Percentiles rank a stretch among this genome's conserved stretches.
phyloP scores from a whole-genome alignment of 2,888 invertebrate genomes.

The Syritta pipiens region DNA sequence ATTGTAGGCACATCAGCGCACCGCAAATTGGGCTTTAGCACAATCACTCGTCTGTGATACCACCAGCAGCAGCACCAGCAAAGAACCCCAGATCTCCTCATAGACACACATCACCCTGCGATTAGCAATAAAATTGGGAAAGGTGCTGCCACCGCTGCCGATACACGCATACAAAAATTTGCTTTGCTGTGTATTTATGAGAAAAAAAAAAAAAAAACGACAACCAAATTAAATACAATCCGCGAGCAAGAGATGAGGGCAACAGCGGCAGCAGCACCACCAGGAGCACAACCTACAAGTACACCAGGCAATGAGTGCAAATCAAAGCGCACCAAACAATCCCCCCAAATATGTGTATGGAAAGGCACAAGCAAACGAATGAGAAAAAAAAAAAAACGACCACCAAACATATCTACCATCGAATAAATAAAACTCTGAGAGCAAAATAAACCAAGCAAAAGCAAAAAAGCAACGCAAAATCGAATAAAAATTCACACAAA shows the following conservation, averaged over 20 bases:
- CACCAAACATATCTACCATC: slow-evolving; percentile 13
- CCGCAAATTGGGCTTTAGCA: background rate
- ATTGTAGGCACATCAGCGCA: background rate
- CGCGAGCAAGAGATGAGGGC: background rate
- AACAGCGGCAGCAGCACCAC: slow-evolving; percentile 1
- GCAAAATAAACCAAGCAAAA: slow-evolving; percentile 47
- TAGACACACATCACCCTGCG: background rate
- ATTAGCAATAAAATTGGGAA: slow-evolving; percentile 24
- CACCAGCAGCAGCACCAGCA: background rate
- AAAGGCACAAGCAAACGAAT: background rate
- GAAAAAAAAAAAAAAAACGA: slow-evolving; percentile 26
- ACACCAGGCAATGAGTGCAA: slow-evolving; percentile 49
- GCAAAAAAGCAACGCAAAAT: slow-evolving; percentile 38
- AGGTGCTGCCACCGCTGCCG: slow-evolving; percentile 10
- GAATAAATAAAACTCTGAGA: slow-evolving; percentile 52
- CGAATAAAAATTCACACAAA: slow-evolving; percentile 31
- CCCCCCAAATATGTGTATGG: slow-evolving; percentile 42
- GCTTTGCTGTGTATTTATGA: slow-evolving; percentile 5
- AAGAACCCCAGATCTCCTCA: slow-evolving; percentile 12
- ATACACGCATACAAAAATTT: slow-evolving; percentile 14
- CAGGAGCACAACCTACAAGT: slow-evolving; percentile 1
- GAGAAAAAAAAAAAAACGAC: slow-evolving; percentile 18
- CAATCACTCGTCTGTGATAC: background rate
- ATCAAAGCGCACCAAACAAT: slow-evolving; percentile 52
- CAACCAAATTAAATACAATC: slow-evolving; percentile 21